phyloP scores from a whole-genome alignment of 2,888 invertebrate species.

The Cryptus armator region DNA sequence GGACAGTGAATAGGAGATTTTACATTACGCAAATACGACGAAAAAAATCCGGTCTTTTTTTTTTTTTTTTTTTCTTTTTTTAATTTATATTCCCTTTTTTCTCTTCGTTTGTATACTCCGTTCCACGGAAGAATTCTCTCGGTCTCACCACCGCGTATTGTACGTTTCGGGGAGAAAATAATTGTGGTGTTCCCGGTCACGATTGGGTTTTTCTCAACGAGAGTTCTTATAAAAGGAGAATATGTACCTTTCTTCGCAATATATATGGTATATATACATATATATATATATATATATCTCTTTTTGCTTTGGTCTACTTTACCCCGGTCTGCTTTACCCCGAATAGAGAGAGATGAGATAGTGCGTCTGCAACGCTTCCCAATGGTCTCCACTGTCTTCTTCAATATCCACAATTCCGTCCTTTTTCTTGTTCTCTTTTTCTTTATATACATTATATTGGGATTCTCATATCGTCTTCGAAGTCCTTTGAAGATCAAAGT shows the following conservation, averaged over 20 bases:
- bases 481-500: conserved; percentile 45
- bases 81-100: conserved; percentile 15
- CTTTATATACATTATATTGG: conserved; percentile 43
- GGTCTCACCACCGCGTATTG: conserved; percentile 55
- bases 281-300: not conserved
- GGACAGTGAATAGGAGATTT: not conserved
- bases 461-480: conserved; percentile 36
- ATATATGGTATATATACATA: not conserved
- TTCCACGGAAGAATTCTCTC: not conserved
- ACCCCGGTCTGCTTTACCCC: not conserved
- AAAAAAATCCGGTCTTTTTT: not conserved
- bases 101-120: conserved; percentile 33
- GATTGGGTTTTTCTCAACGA: conserved; percentile 55
- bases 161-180: conserved; percentile 58
- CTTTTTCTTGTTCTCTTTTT: conserved; percentile 3
- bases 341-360: not conserved
- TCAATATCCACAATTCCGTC: conserved; percentile 1
- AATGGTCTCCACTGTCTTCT: conserved; percentile 8
- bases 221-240: conserved; percentile 46
- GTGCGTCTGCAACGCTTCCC: conserved; percentile 9
- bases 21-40: conserved; percentile 4
- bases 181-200: conserved; percentile 57
- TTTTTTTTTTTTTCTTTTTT: not conserved
- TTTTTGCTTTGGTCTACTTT: conserved; percentile 24
- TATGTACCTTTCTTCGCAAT: conserved; percentile 44